phyloP scores from a whole-genome alignment of 2,888 invertebrate species.

The Cephalotes varians region DNA sequence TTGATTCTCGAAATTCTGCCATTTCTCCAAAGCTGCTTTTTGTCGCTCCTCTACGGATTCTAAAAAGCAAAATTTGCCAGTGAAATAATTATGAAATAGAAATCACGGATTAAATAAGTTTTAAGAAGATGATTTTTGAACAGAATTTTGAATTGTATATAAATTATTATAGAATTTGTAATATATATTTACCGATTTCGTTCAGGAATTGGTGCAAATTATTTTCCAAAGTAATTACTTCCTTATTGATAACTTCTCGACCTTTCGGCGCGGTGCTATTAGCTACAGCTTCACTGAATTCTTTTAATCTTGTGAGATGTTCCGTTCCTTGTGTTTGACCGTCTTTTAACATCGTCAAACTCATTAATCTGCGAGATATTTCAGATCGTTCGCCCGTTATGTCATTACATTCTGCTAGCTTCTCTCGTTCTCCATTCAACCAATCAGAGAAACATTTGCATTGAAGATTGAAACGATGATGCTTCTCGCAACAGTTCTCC shows the following conservation, averaged over 20 bases:
- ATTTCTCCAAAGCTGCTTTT: conserved; percentile 91
- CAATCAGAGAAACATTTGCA: conserved; percentile 93
- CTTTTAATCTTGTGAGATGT: conserved; percentile 90
- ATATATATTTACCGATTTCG: conserved; percentile 87
- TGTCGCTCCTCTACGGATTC: conserved; percentile 91
- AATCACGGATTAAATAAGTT: background rate
- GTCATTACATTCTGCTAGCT: conserved; percentile 93
- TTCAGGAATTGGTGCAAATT: conserved; percentile 90
- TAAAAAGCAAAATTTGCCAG: conserved; percentile 65
- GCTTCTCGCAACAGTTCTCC: conserved; percentile 94
- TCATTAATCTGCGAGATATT: conserved; percentile 91
- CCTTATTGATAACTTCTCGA: conserved; percentile 90
- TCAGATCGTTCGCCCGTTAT: conserved; percentile 94
- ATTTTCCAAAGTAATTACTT: conserved; percentile 90
- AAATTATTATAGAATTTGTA: background rate
- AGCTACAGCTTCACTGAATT: conserved; percentile 89
- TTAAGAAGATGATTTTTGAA: background rate
- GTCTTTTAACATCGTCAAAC: conserved; percentile 89
- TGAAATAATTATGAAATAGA: background rate
- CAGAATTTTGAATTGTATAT: background rate
- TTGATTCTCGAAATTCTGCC: conserved; percentile 95
- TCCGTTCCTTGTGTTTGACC: conserved; percentile 89
- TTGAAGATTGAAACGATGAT: conserved; percentile 92
- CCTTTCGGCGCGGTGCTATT: conserved; percentile 94
- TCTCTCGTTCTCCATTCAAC: conserved; percentile 93